Conservation (phyloP, 2,888 invertebrate species). For the Sphaerophoria taeniata region DNA sequence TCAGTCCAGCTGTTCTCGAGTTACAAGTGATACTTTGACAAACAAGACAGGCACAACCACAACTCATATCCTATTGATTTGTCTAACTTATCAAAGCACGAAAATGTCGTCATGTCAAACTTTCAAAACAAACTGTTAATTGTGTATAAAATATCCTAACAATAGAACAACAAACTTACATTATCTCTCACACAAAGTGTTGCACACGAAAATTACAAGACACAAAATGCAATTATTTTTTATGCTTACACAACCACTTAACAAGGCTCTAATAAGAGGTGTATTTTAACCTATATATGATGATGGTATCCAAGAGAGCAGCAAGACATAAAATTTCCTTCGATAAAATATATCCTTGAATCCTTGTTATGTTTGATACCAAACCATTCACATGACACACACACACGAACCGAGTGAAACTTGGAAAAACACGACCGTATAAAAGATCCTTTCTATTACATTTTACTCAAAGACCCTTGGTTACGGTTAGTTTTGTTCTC, state of each 20-base stretch:
- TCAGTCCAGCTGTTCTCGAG: too few species aligned
- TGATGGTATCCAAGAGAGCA: not conserved
- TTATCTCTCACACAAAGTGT: conserved; percentile 30
- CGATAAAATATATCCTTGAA: conserved; percentile 53
- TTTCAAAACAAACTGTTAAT: not conserved
- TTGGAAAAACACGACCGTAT: conserved; percentile 12
- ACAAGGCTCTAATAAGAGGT: conserved; percentile 32
- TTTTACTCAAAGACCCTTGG: conserved; percentile 27
- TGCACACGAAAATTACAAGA: not conserved
- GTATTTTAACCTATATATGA: not conserved
- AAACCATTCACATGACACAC: conserved; percentile 22
- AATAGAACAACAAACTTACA: conserved; percentile 37
- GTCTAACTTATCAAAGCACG: too few species aligned
- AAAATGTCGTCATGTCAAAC: not conserved
- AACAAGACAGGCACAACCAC: too few species aligned
- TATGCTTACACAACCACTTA: conserved; percentile 47
- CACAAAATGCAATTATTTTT: conserved; percentile 50
- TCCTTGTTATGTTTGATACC: conserved; percentile 15
- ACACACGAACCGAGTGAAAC: not conserved
- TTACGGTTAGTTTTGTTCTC: conserved; percentile 41
- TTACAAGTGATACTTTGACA: too few species aligned
- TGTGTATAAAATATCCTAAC: not conserved
- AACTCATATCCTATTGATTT: too few species aligned
- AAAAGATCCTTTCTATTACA: conserved; percentile 52
- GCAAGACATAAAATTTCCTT: conserved; percentile 41